Percentiles rank a stretch among this genome's conserved stretches.
phyloP scores from a whole-genome alignment of 92 coral and sea anemone genomes.

The Paragorgia papillata region DNA sequence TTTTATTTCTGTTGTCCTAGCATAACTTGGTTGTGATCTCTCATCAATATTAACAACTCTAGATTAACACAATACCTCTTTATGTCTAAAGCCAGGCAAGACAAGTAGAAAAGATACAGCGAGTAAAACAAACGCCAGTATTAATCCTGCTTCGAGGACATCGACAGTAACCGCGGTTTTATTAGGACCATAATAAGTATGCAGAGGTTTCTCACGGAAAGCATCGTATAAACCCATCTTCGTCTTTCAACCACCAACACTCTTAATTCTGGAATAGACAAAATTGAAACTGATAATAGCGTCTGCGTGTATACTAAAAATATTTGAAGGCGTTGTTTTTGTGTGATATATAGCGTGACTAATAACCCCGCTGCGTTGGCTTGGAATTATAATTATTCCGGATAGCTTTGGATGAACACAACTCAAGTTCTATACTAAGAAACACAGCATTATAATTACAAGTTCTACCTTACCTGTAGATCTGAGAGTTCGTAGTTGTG shows the following conservation, averaged over 20 bases:
- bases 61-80: too few relatives aligned
- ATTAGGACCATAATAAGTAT: slow-evolving; percentile 17
- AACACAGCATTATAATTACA: not conserved
- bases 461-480: not conserved
- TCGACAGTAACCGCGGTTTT: slow-evolving; percentile 39
- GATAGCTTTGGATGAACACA: too few relatives aligned
- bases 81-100: slow-evolving; percentile 35
- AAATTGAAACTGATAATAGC: not conserved
- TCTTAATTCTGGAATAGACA: not conserved
- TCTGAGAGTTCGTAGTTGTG: not conserved
- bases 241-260: slow-evolving; percentile 8
- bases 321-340: not conserved
- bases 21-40: too few relatives aligned
- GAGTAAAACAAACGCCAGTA: slow-evolving; percentile 25
- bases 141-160: slow-evolving; percentile 30
- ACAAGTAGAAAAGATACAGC: slow-evolving; percentile 27
- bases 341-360: not conserved
- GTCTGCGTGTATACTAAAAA: not conserved
- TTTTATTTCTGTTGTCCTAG: too few relatives aligned
- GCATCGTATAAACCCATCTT: slow-evolving; percentile 44
- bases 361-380: not conserved
- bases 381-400: too few relatives aligned
- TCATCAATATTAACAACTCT: too few relatives aligned
- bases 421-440: not conserved
- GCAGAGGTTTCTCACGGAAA: slow-evolving; percentile 27